phyloP scores from a whole-genome alignment of 1,140 invertebrate species.

The Drosophila bipectinata region DNA sequence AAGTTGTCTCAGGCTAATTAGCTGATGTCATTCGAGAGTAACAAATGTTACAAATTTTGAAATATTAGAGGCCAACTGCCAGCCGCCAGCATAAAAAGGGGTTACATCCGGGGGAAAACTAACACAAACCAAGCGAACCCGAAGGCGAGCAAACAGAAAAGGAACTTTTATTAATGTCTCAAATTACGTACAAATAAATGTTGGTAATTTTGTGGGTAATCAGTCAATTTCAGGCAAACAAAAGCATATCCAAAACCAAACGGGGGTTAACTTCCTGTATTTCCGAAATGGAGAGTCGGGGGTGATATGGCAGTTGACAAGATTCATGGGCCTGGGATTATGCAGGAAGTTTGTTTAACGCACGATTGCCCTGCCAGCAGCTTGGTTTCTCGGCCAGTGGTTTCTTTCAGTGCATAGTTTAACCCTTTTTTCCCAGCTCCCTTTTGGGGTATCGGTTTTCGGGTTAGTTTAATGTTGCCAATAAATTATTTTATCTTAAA shows the following conservation, averaged over 20 bases:
- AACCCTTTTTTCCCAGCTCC: constrained; percentile 44
- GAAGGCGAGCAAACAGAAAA: constrained; percentile 13
- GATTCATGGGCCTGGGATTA: constrained; percentile 40
- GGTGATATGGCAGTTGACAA: constrained; percentile 25
- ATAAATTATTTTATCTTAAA: constrained; percentile 39
- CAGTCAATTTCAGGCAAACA: constrained; percentile 79
- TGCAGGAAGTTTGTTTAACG: constrained; percentile 68
- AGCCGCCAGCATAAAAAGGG: constrained; percentile 45
- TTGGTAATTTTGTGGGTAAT: constrained; percentile 80
- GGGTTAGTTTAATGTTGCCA: constrained; percentile 30
- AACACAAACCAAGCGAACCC: not conserved
- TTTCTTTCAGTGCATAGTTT: constrained; percentile 41
- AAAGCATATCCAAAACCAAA: constrained; percentile 34
- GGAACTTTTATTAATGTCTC: constrained; percentile 72
- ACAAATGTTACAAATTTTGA: constrained; percentile 65
- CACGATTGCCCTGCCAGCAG: constrained; percentile 45
- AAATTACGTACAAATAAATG: constrained; percentile 75
- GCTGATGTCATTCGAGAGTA: constrained; percentile 46
- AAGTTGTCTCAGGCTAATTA: constrained; percentile 48
- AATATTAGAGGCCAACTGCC: constrained; percentile 57
- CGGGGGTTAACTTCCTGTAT: constrained; percentile 31
- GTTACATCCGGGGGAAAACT: constrained; percentile 47
- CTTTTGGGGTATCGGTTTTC: constrained; percentile 12
- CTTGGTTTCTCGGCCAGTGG: constrained; percentile 2
- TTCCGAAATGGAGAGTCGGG: not conserved